Percentiles rank a stretch among this genome's conserved stretches.
phyloP scores from a whole-genome alignment of 1,140 invertebrate genomes.

The Listronotus bonariensis region DNA sequence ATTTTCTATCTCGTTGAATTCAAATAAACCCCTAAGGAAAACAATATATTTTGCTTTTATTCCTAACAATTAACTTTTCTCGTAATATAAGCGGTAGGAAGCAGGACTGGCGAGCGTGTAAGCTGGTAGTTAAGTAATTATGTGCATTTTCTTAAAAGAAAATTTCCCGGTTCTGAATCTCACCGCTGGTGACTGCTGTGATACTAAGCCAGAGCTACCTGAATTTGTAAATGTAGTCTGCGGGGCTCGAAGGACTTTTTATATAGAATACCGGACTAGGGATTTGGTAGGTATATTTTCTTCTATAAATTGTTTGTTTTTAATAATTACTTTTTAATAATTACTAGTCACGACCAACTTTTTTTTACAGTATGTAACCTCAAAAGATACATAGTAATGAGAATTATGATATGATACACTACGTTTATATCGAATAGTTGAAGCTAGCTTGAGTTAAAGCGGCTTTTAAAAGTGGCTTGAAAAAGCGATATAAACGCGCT shows the following conservation, averaged over 20 bases:
- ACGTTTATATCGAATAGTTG: too few species aligned
- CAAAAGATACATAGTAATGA: too few species aligned
- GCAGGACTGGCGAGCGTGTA: slow-evolving; percentile 33
- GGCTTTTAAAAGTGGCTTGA: too few species aligned
- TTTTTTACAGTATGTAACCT: too few species aligned
- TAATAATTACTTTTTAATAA: too few species aligned
- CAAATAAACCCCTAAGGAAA: slow-evolving; percentile 4
- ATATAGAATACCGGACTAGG: too few species aligned
- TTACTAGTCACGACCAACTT: too few species aligned
- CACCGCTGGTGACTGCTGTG: slow-evolving; percentile 36
- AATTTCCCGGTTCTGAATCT: slow-evolving; percentile 35
- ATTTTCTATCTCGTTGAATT: background rate
- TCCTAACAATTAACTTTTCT: slow-evolving; percentile 33
- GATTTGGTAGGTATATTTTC: too few species aligned
- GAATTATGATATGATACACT: too few species aligned
- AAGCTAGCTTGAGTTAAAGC: too few species aligned
- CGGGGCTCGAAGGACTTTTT: slow-evolving; percentile 3
- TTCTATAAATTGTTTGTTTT: too few species aligned
- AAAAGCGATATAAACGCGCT: too few species aligned
- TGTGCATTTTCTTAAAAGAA: slow-evolving; percentile 42
- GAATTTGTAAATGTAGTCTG: slow-evolving; percentile 37
- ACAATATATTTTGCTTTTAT: slow-evolving; percentile 28
- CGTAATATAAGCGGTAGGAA: slow-evolving; percentile 27
- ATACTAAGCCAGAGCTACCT: slow-evolving; percentile 39
- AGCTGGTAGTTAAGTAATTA: slow-evolving; percentile 48